These are phyloP conservation scores for Rhagoletis pomonella DNA, from an alignment of 1,140 invertebrate genomes.

Conservation along the genomic window DNA sequence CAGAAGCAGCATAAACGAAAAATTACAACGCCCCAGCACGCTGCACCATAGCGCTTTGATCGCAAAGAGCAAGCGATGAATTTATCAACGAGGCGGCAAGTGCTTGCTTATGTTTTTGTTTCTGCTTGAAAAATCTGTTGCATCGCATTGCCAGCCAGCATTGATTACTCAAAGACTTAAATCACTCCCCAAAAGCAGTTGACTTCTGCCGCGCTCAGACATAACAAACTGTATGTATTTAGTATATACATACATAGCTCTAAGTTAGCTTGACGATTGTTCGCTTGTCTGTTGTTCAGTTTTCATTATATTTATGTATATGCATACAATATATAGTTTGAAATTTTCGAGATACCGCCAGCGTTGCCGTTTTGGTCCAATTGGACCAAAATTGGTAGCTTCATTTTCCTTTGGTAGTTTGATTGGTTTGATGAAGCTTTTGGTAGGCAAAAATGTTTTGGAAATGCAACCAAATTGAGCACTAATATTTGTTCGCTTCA, in stretches of 20 bases:
- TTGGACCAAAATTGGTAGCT: too few relatives aligned
- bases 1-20: neutral
- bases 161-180: slow-evolving; percentile 13
- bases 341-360: neutral
- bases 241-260: neutral
- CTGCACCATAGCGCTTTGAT: neutral
- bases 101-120: neutral
- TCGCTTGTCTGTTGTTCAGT: neutral
- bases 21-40: neutral
- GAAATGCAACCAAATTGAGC: too few relatives aligned
- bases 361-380: too few relatives aligned
- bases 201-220: neutral
- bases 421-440: too few relatives aligned
- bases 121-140: slow-evolving; percentile 20
- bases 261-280: neutral
- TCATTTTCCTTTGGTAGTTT: too few relatives aligned
- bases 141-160: neutral
- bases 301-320: neutral
- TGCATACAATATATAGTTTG: neutral
- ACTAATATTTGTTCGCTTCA: too few relatives aligned
- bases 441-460: too few relatives aligned
- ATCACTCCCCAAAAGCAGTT: slow-evolving; percentile 13
- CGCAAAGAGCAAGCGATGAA: neutral
- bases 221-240: too few relatives aligned
- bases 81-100: neutral